Evolutionary conservation across 2,113 vertebrate genomes (phyloP), one percentile per base, ranked within the genome.

Genomic region (Silurus meridionalis): DNA sequence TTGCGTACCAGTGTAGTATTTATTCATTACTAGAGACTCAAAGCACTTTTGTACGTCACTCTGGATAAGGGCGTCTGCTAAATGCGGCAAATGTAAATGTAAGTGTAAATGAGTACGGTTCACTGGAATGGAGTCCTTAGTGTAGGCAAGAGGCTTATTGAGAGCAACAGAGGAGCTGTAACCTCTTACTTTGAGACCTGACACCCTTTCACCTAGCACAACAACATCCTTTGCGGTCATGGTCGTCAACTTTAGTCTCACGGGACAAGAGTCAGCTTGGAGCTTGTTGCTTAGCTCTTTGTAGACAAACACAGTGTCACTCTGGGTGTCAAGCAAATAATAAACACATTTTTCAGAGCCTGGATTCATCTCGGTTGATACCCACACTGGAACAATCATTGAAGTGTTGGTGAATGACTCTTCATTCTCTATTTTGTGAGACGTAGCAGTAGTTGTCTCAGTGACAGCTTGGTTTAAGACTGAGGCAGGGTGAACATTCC

Each of bases 381-480:
- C 67, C 84, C 87, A 88, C 8, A 86, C 84, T 75, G 71, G 87
- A 6, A 86, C 81, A 2, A 88, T 82, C 81, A 84, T 86, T 11
- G 60, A 88, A 17, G 57, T 66, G 46, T 75, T 82, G 11, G 48
- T 52, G 5, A 8, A n/a, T 17, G 28, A 8, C 10, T 67, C 64
- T 10, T 67, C 0, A n/a, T 25, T 67, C 10, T 37, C 28, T 37
- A n/a, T n/a, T n/a, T n/a, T n/a, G n/a, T n/a, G n/a, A n/a, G n/a
- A n/a, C n/a, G 64, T 83, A 48, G 37, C 21, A 50, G 63, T 21
- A 37, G 71, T 19, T 11, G 25, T 60, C 50, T 78, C 80, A 4
- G n/a, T 28, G 25, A 19, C n/a, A 78, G 80, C 0, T 55, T 80
- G n/a, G 48, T 52, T 83, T 69, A 19, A 46, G 21, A 52, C 15